A percentile compares a stretch with the other conserved stretches of the same genome.
Evolutionary conservation across 2,888 invertebrate species (phyloP).

Genomic region (Galerucella nymphaeae): DNA sequence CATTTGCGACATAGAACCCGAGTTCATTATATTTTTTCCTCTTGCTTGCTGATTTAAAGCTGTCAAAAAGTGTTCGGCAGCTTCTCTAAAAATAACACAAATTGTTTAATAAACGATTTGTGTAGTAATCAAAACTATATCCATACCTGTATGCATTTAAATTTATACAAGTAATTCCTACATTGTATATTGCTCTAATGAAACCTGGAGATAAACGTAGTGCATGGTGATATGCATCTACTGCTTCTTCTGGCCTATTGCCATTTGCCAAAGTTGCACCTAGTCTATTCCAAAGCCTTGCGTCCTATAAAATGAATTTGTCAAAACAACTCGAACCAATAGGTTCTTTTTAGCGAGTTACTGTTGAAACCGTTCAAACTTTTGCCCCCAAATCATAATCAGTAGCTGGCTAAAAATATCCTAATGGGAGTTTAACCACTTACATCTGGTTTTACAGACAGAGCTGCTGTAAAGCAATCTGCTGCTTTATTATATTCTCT

Average conservation of each 20-base stretch:
- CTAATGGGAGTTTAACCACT: conserved; percentile 48
- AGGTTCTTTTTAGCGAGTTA: too few relatives aligned
- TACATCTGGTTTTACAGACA: conserved; percentile 83
- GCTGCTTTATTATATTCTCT: conserved; percentile 96
- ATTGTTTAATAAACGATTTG: not conserved
- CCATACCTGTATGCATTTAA: conserved; percentile 80
- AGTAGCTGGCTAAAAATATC: too few relatives aligned
- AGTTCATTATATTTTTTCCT: conserved; percentile 69
- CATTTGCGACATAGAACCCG: conserved; percentile 71
- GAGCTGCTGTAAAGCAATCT: conserved; percentile 93
- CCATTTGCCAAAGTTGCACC: conserved; percentile 98
- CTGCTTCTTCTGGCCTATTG: conserved; percentile 93
- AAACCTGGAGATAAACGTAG: conserved; percentile 93
- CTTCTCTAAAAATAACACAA: conserved; percentile 73
- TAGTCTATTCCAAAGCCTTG: conserved; percentile 95
- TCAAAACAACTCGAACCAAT: not conserved
- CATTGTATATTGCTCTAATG: conserved; percentile 95
- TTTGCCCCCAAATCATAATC: too few relatives aligned
- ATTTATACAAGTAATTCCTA: conserved; percentile 98
- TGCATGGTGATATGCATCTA: conserved; percentile 94
- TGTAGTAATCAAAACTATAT: not conserved
- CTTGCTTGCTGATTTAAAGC: conserved; percentile 93
- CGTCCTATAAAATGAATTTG: conserved; percentile 72
- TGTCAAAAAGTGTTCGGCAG: conserved; percentile 93
- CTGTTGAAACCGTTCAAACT: too few relatives aligned